These are phyloP conservation scores for Trichacis sp. DNA, from an alignment of 2,888 invertebrate species.

Conservation along the genomic window DNA sequence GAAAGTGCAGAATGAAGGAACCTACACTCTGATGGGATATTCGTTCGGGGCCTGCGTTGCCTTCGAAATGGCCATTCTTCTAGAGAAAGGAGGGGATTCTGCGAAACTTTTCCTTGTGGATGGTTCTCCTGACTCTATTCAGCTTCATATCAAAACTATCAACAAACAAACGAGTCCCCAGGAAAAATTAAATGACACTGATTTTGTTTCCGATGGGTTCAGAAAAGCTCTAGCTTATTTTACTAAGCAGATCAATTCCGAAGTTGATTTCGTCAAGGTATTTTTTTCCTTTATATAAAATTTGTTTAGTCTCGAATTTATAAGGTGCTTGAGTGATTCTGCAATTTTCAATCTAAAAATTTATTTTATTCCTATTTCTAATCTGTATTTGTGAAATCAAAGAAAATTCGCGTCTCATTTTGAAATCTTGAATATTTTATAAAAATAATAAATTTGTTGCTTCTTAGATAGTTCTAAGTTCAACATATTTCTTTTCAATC, in stretches of 20 bases:
- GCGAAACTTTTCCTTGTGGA: conserved; percentile 84
- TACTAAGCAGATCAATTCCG: conserved; percentile 79
- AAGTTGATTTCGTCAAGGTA: conserved; percentile 81
- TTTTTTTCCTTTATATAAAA: too few species aligned
- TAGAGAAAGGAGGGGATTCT: conserved; percentile 76
- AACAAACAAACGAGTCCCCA: conserved; percentile 38
- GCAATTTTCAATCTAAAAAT: too few species aligned
- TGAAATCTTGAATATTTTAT: too few species aligned
- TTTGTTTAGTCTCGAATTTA: too few species aligned
- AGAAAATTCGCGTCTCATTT: too few species aligned
- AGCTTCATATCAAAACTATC: conserved; percentile 74
- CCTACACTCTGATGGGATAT: conserved; percentile 92
- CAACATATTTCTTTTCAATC: too few species aligned
- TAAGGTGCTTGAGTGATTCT: too few species aligned
- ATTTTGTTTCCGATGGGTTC: conserved; percentile 42
- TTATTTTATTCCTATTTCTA: too few species aligned
- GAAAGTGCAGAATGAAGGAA: conserved; percentile 82
- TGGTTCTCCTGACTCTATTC: conserved; percentile 88
- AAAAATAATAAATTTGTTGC: too few species aligned
- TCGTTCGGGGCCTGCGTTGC: conserved; percentile 96
- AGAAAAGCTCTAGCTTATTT: conserved; percentile 82
- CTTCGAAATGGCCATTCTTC: conserved; percentile 91
- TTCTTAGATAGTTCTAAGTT: too few species aligned
- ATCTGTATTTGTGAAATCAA: too few species aligned
- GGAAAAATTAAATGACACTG: conserved; percentile 45